Evolutionary conservation across 2,113 vertebrate genomes (phyloP), one percentile per base, ranked within the genome.

Genomic region (Rafetus swinhoei): DNA sequence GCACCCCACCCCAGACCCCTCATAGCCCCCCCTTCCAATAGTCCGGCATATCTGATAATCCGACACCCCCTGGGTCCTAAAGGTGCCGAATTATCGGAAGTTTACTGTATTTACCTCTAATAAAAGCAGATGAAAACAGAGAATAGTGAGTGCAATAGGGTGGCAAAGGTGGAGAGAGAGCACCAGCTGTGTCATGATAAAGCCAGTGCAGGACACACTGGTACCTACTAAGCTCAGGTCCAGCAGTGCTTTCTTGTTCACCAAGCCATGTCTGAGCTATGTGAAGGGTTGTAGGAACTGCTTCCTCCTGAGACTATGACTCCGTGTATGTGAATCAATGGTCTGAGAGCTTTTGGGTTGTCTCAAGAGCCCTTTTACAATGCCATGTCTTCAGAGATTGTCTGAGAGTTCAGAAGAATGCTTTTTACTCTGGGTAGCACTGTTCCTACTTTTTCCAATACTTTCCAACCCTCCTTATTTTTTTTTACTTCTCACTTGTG

Each of bases 121-220:
- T 53, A 90, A 95, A 96, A 89, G 95, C 88, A 89, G 77, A 18
- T 7, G 32, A 77, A 83, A 82, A 39, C 83, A 88, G 94, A 60
- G 74, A 86, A 62, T 14, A 86, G 9, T 54, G 86, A 72, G 35
- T 32, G 62, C 50, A 15, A 72, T 89, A 88, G 53, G 53, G 72
- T 76, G 77, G 60, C 77, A 45, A 85, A 82, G 91, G 79, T 13
- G 50, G 82, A 85, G 35, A n/a, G 0, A 0, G 32, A 85, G 14
- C 4, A 2, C 25, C 79, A 90, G 35, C 81, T 90, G 72, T 16
- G 54, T 39, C 11, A 54, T 45, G 55, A 79, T 74, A 45, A 77
- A 82, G 52, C 55, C 57, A 2, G 2, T 19, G 79, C 24, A 72
- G 22, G 6, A 87, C 60, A 0, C 7, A 6, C 24, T 79, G 62